A percentile compares a stretch with the other conserved stretches of the same genome.
Conservation (phyloP, 2,888 invertebrate species). For the Lacanobia oleracea region DNA sequence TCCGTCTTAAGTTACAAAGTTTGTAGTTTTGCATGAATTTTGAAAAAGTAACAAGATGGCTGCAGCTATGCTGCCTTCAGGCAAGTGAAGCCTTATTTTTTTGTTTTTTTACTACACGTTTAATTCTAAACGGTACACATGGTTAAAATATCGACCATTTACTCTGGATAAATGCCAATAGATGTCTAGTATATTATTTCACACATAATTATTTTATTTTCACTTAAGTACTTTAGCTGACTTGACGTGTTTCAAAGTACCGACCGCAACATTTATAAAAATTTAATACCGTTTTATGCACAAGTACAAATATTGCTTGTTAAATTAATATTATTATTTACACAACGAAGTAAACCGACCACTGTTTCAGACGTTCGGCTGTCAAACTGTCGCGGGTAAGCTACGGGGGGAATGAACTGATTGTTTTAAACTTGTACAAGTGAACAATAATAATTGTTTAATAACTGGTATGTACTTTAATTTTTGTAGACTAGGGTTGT, state of each 20-base stretch:
- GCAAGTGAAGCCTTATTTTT: too few relatives aligned
- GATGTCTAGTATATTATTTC: too few relatives aligned
- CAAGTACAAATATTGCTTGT: constrained; percentile 17
- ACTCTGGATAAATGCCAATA: too few relatives aligned
- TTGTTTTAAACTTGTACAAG: constrained; percentile 12
- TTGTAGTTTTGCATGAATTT: too few relatives aligned
- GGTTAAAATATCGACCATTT: too few relatives aligned
- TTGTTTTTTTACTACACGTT: too few relatives aligned
- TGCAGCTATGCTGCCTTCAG: too few relatives aligned
- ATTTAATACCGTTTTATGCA: not conserved
- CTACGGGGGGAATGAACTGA: not conserved
- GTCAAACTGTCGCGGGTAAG: constrained; percentile 9
- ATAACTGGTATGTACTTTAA: not conserved
- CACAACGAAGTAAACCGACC: constrained; percentile 1
- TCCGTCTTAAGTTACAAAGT: too few relatives aligned
- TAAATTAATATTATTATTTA: not conserved
- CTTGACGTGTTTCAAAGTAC: constrained; percentile 3
- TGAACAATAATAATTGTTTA: constrained; percentile 26
- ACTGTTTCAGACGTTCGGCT: not conserved
- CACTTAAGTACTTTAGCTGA: not conserved
- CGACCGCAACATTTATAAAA: not conserved
- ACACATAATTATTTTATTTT: too few relatives aligned
- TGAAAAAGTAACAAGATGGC: too few relatives aligned
- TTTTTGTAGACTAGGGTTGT: constrained; percentile 20
- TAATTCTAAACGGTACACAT: too few relatives aligned